phyloP scores from a whole-genome alignment of 2,113 vertebrate species.

The Tringa solitaria region DNA sequence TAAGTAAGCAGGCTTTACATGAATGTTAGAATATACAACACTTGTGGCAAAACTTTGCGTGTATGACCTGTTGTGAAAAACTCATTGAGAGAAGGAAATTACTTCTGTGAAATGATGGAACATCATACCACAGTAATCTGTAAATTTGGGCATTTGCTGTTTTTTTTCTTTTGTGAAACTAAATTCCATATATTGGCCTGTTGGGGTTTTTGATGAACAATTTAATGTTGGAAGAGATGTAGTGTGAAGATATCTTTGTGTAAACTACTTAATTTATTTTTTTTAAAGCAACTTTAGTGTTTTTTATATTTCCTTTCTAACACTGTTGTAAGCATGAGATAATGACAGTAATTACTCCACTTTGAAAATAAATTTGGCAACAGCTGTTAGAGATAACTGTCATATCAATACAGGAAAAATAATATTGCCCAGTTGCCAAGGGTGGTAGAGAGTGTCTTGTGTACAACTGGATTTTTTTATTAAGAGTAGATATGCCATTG shows the following conservation, averaged over 20 bases:
- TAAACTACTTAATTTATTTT: neutral
- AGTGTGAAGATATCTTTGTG: conserved; percentile 82
- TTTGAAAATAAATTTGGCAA: neutral
- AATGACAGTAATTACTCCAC: neutral
- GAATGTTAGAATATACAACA: neutral
- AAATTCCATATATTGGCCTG: neutral
- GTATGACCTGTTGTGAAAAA: neutral
- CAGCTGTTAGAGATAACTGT: neutral
- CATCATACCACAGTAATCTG: neutral
- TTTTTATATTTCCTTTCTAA: conserved; percentile 4
- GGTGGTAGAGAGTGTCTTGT: neutral
- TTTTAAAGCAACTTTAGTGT: neutral
- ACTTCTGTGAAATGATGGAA: neutral
- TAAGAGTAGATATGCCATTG: neutral
- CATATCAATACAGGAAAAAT: neutral
- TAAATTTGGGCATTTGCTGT: neutral
- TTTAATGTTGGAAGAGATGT: neutral
- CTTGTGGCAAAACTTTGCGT: neutral
- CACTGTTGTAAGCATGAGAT: neutral
- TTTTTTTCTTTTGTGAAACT: neutral
- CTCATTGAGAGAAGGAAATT: neutral
- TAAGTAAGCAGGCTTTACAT: neutral
- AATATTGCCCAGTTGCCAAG: neutral
- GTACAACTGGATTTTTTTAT: neutral
- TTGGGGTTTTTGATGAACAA: neutral